A percentile compares a stretch with the other conserved stretches of the same genome.
phyloP scores from a whole-genome alignment of 2,113 vertebrate species.

The Excalfactoria chinensis region DNA sequence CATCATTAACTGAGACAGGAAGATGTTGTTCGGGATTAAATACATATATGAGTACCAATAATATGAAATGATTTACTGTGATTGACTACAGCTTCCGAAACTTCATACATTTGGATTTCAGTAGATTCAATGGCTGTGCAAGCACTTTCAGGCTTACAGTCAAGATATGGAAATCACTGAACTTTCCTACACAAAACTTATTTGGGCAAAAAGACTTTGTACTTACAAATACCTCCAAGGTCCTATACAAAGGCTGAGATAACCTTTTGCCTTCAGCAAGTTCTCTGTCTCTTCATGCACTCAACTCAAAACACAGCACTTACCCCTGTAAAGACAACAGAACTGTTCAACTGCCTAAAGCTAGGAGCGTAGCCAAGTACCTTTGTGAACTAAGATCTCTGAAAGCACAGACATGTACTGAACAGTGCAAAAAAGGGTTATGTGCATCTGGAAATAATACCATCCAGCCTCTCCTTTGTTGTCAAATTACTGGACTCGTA shows the following conservation, averaged over 20 bases:
- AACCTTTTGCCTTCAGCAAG: neutral
- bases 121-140: neutral
- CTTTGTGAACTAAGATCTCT: slow-evolving; percentile 10
- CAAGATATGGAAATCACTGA: neutral
- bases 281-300: neutral
- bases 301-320: neutral
- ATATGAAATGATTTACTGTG: neutral
- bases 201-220: slow-evolving; percentile 7
- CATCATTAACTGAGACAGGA: neutral
- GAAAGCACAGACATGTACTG: neutral
- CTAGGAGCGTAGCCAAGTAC: neutral
- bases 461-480: neutral
- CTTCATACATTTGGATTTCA: neutral
- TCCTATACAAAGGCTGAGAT: neutral
- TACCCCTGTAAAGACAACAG: neutral
- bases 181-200: neutral
- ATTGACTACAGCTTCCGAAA: neutral
- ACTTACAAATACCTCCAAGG: neutral
- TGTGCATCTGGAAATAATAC: neutral
- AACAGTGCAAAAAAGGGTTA: neutral
- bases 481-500: neutral
- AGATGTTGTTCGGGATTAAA: neutral
- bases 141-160: neutral
- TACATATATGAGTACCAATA: neutral
- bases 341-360: neutral